Base-by-base conservation (phyloP, 2,888 invertebrate species). In the Lepas anatifera region DNA sequence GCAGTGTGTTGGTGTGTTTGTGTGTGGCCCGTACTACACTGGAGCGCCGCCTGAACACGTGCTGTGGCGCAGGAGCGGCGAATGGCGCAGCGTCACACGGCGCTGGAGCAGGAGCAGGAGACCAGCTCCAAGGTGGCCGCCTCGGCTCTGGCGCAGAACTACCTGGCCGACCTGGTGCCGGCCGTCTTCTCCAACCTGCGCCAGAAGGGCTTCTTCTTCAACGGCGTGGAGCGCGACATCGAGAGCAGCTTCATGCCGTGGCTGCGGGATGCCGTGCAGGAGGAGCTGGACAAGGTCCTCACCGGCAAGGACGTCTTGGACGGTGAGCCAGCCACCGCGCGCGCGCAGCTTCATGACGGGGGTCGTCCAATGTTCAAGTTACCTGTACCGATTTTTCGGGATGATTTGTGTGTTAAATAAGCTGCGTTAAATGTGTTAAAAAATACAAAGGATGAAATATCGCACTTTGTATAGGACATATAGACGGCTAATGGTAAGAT, bases 141-240 rank as follows among this genome's bases (percentile, higher is more conserved):
- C 1, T 87, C 90, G 37, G 87, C 89, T 73, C 85, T 95, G 72
- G 86, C 93, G 78, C 90, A 90, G 76, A 91, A 90, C 73, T 92
- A 93, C 81, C 87, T 95, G 78, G 89, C 90, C 35, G 90, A 91
- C 80, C 84, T 95, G 77, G 84, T 95, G 77, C 94, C 94, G 7
- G 85, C 87, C 68, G 91, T 92, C 74, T 84, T 94, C 75, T 89
- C 89, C 76, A 89, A 88, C 69, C 84, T 95, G 75, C 86, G 88
- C 76, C 86, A 87, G 77, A 87, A 89, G 77, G 90, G 90, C 35
- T 81, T 80, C 76, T 80, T 80, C 76, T 78, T 79, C 78, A 75
- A 82, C 87, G 89, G 88, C 72, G 85, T 89, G 46, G 88, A 90
- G 76, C 87, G 90, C 75, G 39, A 37, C 41, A 41, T 66, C 22